Evolutionary conservation across 2,888 invertebrate species (phyloP), one percentile per base, ranked within the genome.

Genomic region (Polyommatus icarus): DNA sequence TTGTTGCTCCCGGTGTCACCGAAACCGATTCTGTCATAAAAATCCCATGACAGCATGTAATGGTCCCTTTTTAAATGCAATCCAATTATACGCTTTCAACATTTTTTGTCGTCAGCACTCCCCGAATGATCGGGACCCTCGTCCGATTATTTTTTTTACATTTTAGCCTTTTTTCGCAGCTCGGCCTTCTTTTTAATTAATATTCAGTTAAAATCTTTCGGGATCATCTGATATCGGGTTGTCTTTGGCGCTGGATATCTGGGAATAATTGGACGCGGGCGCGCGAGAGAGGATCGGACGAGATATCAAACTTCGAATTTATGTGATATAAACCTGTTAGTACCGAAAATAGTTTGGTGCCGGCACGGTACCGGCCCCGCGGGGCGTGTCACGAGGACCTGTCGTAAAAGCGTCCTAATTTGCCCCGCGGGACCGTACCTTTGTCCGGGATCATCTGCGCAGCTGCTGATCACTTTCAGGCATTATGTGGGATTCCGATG

Each of bases 1-100:
- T 90, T 92, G 91, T 90, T 90, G 90, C 89, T 83, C 88, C 85
- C 84, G 84, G 84, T 87, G 86, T 87, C 86, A 88, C 84, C 85
- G 85, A 83, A 82, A 83, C 84, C 84, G 85, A 85, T 87, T 89
- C 85, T 84, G 83, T 85, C 83, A 84, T 81, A 83, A 83, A 84
- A 82, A 82, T 77, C 77, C 78, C 79, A 72, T 72, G 72, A 77
- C 57, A 36, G 71, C 57, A 72, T 77, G 71, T 77, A 72, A 76
- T 67, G 32, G 72, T 77, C 57, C 72, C 32, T 57, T 59, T 57
- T 57, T 40, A 77, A 77, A 72, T 77, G 72, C 77, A 77, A 75
- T 75, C 75, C 75, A 75, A 73, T 73, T 73, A 73, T 50, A 20
- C 40, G 40, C 73, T 46, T 46, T 46, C 67, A 29, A 67, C 15